Evolutionary conservation across 2,113 vertebrate genomes (phyloP), one percentile per base, ranked within the genome.

Genomic region (Corythornis vintsioides): DNA sequence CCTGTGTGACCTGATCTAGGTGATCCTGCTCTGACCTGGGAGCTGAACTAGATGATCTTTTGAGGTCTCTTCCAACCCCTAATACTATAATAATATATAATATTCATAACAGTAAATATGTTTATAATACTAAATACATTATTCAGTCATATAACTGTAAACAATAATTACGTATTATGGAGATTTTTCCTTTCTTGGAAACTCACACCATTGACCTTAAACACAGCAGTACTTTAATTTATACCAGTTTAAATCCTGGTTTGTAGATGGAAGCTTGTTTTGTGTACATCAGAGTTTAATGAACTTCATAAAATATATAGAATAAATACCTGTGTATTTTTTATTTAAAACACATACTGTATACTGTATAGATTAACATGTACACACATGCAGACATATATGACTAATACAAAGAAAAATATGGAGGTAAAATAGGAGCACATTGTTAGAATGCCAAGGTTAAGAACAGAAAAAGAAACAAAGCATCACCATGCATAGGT

Each of bases 331-430:
- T 48, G 2, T 38, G 15, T 35, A 19, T 28, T 35, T 57, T 57
- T 71, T 35, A 61, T 66, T 69, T 17, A 47, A 28, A 14, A 31
- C 15, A 47, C 5, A 22, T 29, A 0, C 8, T 25, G 25, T 35
- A 61, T 24, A 24, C 8, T 31, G 21, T 11, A 42, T 28, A 16
- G 16, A 70, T 29, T 25, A 48, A 28, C 22, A 25, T 13, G 5
- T 31, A 21, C 53, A 74, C 6, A 8, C 8, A 18, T 1, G 0
- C 3, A 29, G 15, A 28, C 1, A 3, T 47, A 33, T 11, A 10
- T 22, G 3, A 26, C 29, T 83, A n/a, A 33, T 11, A 67, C 13
- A 4, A 73, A 77, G 38, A 66, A 56, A 79, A 60, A 69, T 12
- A 3, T 52, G 6, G 11, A 71, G 33, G 69, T 52, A 50, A 28